Conservation (phyloP, 2,797 vertebrate genomes). For the Acropternis orthonyx region DNA sequence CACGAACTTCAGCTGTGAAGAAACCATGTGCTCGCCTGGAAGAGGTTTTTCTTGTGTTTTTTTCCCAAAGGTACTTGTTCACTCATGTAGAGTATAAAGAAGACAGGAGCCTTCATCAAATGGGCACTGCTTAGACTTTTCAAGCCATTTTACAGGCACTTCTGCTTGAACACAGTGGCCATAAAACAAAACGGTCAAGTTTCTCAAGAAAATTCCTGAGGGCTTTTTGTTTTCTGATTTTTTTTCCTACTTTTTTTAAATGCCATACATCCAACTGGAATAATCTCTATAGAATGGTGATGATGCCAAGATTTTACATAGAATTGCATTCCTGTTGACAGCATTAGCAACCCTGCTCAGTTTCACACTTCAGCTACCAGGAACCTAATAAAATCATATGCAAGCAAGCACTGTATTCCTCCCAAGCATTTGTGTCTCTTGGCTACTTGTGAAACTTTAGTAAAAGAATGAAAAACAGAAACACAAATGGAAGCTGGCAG, state of each 20-base stretch:
- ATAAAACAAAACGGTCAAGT: not conserved
- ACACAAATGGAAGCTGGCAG: not conserved
- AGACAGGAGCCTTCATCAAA: not conserved
- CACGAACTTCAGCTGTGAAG: not conserved
- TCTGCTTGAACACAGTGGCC: not conserved
- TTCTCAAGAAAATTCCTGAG: not conserved
- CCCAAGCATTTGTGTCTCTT: not conserved
- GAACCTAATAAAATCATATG: not conserved
- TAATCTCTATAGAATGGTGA: not conserved
- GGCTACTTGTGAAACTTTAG: not conserved
- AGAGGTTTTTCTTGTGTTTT: not conserved
- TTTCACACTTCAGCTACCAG: conserved; percentile 13
- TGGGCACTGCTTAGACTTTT: not conserved
- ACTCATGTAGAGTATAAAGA: not conserved
- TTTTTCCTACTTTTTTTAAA: not conserved
- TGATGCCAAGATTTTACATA: not conserved
- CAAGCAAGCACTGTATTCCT: not conserved
- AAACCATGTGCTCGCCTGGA: not conserved
- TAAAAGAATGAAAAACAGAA: not conserved
- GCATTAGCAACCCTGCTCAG: not conserved
- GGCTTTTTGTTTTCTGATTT: not conserved
- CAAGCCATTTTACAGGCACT: not conserved
- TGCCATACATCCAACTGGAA: not conserved
- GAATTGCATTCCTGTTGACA: not conserved
- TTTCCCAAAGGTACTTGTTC: not conserved